Evolutionary conservation across 2,888 invertebrate genomes (phyloP), one percentile per base, ranked within the genome.

Genomic region (Papilio elwesi): DNA sequence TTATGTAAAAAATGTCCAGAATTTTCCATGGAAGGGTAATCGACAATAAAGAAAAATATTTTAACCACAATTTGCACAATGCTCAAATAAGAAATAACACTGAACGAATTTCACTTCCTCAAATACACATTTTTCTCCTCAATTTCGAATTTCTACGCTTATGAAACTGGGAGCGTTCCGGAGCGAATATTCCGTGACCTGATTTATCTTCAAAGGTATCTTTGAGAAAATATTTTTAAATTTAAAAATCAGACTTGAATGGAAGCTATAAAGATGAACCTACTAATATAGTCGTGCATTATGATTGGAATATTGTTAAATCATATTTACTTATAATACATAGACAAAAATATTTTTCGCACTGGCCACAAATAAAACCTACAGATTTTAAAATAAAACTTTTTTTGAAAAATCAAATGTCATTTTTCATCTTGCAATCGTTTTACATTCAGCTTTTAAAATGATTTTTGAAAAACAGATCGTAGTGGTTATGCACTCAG

Each of bases 181-280:
- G n/a, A 38, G 59, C 38, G 59, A 59, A 59, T 59, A n/a, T 59
- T 59, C 59, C 59, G 38, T 38, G 59, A 59, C 59, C 59, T 38
- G 59, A 59, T 59, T 59, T 59, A 59, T n/a, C 38, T 59, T 59
- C 59, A 59, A 59, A 59, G 59, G 59, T 59, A 59, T 38, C 38
- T 26, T 7, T 1, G 59, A 59, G 38, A 59, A 38, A 38, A 59
- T 8, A 13, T 57, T 57, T 36, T 59, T 9, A 38, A 59, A 9
- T 59, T 38, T 38, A 38, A 59, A 59, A 59, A n/a, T 38, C 57
- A 38, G 3, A 59, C n/a, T 59, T 38, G 38, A 59, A 59, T 38
- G 36, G 36, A 36, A 26, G 11, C 15, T 53, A 8, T 57, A 57
- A 57, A 38, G 38, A 38, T 38, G 6, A 55, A 55, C 12, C 57